Percentiles rank a stretch among this genome's conserved stretches.
Conservation (phyloP, 53 echinoderm and acorn worm genomes). For the Paelopatides confundens region DNA sequence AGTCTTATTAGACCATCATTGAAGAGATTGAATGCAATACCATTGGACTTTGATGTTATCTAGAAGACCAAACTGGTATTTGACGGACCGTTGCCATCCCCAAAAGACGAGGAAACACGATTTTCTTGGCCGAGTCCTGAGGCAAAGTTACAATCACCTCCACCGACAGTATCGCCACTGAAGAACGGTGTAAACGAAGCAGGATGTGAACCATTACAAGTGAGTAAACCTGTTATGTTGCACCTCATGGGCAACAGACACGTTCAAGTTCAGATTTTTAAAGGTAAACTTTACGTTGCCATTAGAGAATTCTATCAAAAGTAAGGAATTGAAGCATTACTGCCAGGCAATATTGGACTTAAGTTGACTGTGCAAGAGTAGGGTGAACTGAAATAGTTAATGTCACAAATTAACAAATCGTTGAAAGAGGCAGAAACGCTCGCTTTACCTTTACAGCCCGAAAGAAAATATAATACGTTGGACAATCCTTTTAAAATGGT, state of each 20-base stretch:
- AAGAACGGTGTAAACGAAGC: background rate
- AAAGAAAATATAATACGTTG: background rate
- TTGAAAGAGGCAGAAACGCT: background rate
- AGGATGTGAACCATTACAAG: background rate
- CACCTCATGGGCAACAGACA: slow-evolving; percentile 10
- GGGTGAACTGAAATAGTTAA: background rate
- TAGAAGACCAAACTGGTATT: no score
- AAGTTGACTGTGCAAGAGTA: background rate
- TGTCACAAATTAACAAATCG: background rate
- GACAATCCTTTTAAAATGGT: slow-evolving; percentile 4
- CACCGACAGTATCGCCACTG: slow-evolving; percentile 26
- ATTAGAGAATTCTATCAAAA: slow-evolving; percentile 23
- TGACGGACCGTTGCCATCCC: background rate
- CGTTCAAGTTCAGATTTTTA: background rate
- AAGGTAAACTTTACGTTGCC: background rate
- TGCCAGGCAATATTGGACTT: background rate
- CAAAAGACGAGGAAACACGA: background rate
- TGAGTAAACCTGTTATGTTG: slow-evolving; percentile 11
- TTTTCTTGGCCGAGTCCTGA: background rate
- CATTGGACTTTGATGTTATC: no score
- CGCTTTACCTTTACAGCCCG: background rate
- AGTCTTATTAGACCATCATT: no score
- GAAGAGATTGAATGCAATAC: no score
- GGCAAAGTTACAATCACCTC: background rate
- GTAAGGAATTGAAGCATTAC: background rate